Conservation (phyloP, 2,888 invertebrate species). For the Pecten maximus region DNA sequence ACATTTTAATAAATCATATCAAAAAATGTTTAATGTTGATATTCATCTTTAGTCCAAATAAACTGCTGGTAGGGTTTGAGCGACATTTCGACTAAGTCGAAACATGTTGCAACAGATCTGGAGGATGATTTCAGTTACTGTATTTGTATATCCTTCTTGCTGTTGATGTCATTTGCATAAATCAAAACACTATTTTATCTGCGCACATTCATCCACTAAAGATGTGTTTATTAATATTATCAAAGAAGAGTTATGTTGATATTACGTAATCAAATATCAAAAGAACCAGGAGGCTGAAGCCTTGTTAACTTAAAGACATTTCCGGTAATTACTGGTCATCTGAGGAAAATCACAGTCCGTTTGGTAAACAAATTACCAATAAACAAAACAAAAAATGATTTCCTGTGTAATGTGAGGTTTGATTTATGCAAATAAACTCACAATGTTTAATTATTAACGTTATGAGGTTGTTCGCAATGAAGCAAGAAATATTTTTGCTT, state of each 20-base stretch:
- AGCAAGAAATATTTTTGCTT: not conserved
- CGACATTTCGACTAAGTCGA: not conserved
- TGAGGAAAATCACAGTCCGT: too few relatives aligned
- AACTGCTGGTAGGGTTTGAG: not conserved
- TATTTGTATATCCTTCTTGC: not conserved
- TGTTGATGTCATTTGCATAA: conserved; percentile 8
- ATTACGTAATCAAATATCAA: not conserved
- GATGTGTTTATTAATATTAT: not conserved
- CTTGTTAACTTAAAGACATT: too few relatives aligned
- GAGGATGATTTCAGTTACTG: not conserved
- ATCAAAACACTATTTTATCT: not conserved
- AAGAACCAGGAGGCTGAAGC: too few relatives aligned
- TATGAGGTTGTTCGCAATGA: not conserved
- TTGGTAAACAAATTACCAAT: not conserved
- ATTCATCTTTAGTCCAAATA: conserved; percentile 13
- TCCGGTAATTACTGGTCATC: too few relatives aligned
- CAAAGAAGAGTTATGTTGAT: not conserved
- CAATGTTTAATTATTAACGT: not conserved
- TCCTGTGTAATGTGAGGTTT: not conserved
- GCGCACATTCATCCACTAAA: not conserved
- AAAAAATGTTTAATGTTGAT: not conserved
- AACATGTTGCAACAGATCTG: not conserved
- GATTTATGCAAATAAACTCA: conserved; percentile 13
- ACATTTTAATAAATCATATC: conserved; percentile 22
- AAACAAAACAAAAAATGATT: not conserved